A percentile compares a stretch with the other conserved stretches of the same genome.
Evolutionary conservation across 2,888 invertebrate species (phyloP).

Genomic region (Nymphalis polychloros): DNA sequence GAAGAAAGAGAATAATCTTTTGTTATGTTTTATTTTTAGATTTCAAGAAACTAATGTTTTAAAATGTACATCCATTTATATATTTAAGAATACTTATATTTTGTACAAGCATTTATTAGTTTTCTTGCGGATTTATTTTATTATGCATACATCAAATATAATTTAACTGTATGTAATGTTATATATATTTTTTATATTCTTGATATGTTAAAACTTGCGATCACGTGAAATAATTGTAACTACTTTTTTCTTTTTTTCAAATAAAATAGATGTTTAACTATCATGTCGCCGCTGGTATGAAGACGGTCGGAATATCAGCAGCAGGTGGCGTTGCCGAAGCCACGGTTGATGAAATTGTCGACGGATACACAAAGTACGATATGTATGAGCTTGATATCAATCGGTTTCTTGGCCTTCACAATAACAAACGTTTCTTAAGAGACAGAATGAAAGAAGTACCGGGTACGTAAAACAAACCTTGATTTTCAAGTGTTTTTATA

Average conservation of each 20-base stretch:
- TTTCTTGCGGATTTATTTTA: neutral
- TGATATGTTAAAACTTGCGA: neutral
- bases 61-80: too few relatives aligned
- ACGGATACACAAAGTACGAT: conserved; percentile 90
- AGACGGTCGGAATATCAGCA: conserved; percentile 96
- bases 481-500: neutral
- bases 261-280: conserved; percentile 88
- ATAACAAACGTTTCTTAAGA: conserved; percentile 94
- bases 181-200: too few relatives aligned
- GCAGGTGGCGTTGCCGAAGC: conserved; percentile 97
- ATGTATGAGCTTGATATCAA: conserved; percentile 95
- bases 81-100: neutral
- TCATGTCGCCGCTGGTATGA: conserved; percentile 97
- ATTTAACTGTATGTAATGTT: neutral
- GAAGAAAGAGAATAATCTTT: too few relatives aligned
- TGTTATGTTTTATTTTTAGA: too few relatives aligned
- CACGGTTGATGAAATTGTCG: conserved; percentile 92
- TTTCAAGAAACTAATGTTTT: too few relatives aligned
- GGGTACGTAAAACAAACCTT: conserved; percentile 72
- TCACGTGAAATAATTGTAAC: neutral
- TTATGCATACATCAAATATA: neutral
- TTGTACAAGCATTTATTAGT: neutral
- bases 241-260: neutral
- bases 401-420: conserved; percentile 95
- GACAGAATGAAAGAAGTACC: conserved; percentile 97